Percentiles rank a stretch among this genome's conserved stretches.
These are phyloP conservation scores for rabbit (Oryctolagus cuniculus) DNA, from an alignment of 2,113 vertebrate species.

Conservation along the genomic window mOryCun1.1 NC_091447.1:22269001-22269500, in stretches of 20 bases:
- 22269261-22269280: background rate
- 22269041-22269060: background rate
- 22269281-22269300: background rate
- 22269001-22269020: background rate
- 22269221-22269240: background rate
- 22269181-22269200: background rate
- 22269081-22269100: background rate
- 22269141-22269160: background rate
- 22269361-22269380: background rate
- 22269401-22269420: background rate
- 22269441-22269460: background rate
- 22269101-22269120: background rate
- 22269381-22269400: background rate
- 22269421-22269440: background rate
- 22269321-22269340: background rate
- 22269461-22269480: rapidly evolving
- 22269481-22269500: background rate
- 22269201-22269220: background rate
- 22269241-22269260: background rate
- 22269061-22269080: background rate
- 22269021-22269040: background rate
- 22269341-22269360: rapidly evolving
- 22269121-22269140: rapidly evolving
- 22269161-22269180: background rate
- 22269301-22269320: background rate